These are phyloP conservation scores for Abrostola triplasia DNA, from an alignment of 2,888 invertebrate species.

Conservation along the genomic window DNA sequence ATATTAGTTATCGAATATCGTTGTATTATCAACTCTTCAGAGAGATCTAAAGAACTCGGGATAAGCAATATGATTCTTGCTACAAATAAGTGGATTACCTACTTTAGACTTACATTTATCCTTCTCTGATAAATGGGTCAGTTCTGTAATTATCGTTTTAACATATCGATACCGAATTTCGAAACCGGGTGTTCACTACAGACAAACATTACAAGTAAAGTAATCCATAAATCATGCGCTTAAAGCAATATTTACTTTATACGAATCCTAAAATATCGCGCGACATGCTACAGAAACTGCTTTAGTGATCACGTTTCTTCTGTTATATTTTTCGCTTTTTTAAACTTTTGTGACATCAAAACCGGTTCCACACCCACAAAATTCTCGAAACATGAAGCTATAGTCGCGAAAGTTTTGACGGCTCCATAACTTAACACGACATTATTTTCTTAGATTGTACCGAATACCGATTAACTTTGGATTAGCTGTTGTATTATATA, in stretches of 20 bases:
- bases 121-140: slow-evolving; percentile 34
- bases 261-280: slow-evolving; percentile 72
- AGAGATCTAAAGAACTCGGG: neutral
- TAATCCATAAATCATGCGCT: slow-evolving; percentile 77
- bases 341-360: slow-evolving; percentile 60
- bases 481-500: slow-evolving; percentile 24
- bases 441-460: slow-evolving; percentile 34
- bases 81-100: slow-evolving; percentile 15
- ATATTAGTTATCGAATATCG: slow-evolving; percentile 17
- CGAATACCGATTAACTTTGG: slow-evolving; percentile 37
- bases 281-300: slow-evolving; percentile 59
- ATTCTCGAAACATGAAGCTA: slow-evolving; percentile 58
- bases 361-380: slow-evolving; percentile 76
- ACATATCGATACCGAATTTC: slow-evolving; percentile 49
- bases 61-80: slow-evolving; percentile 10
- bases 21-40: slow-evolving; percentile 3
- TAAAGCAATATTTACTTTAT: slow-evolving; percentile 77
- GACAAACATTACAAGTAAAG: slow-evolving; percentile 73
- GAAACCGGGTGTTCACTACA: slow-evolving; percentile 59
- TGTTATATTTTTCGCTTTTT: slow-evolving; percentile 54
- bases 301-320: slow-evolving; percentile 55
- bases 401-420: slow-evolving; percentile 64
- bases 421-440: slow-evolving; percentile 28
- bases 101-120: slow-evolving; percentile 5
- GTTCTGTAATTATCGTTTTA: slow-evolving; percentile 33